Conservation (phyloP, 1,140 invertebrate species). For the Mya arenaria region DNA sequence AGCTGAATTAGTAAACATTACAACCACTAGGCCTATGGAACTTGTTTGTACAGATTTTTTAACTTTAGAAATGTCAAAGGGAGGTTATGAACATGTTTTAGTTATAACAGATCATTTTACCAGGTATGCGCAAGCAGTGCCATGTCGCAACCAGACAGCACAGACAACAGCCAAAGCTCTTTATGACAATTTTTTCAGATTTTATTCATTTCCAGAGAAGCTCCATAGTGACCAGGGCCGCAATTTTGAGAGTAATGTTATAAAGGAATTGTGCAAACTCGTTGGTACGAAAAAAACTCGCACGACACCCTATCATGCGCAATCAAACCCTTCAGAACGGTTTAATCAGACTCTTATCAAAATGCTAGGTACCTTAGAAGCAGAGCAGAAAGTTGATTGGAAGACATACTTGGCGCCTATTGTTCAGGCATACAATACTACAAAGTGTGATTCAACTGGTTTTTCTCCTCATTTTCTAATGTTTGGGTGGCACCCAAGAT, state of each 20-base stretch:
- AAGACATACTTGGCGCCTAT: too few species aligned
- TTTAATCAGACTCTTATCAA: slow-evolving; percentile 2
- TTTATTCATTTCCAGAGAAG: slow-evolving; percentile 28
- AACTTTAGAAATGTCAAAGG: slow-evolving; percentile 26
- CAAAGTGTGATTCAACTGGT: too few species aligned
- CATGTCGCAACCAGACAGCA: slow-evolving; percentile 42
- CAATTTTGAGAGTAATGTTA: slow-evolving; percentile 53
- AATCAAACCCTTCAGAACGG: not conserved
- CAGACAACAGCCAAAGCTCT: slow-evolving; percentile 48
- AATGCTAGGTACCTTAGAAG: too few species aligned
- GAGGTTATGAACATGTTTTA: slow-evolving; percentile 39
- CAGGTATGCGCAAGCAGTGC: slow-evolving; percentile 34
- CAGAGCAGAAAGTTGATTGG: not conserved
- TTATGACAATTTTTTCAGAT: slow-evolving; percentile 31
- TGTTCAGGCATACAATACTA: too few species aligned
- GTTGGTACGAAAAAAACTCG: not conserved
- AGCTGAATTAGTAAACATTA: slow-evolving; percentile 6
- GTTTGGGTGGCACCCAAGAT: too few species aligned
- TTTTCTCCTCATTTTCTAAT: too few species aligned
- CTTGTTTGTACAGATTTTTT: slow-evolving; percentile 36
- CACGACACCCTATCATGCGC: slow-evolving; percentile 25
- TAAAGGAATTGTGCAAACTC: slow-evolving; percentile 15
- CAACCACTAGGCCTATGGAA: not conserved
- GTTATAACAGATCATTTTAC: slow-evolving; percentile 59
- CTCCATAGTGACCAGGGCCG: slow-evolving; percentile 53